Evolutionary conservation across 1,140 invertebrate species (phyloP), one percentile per base, ranked within the genome.

Genomic region (Asbolus verrucosus): DNA sequence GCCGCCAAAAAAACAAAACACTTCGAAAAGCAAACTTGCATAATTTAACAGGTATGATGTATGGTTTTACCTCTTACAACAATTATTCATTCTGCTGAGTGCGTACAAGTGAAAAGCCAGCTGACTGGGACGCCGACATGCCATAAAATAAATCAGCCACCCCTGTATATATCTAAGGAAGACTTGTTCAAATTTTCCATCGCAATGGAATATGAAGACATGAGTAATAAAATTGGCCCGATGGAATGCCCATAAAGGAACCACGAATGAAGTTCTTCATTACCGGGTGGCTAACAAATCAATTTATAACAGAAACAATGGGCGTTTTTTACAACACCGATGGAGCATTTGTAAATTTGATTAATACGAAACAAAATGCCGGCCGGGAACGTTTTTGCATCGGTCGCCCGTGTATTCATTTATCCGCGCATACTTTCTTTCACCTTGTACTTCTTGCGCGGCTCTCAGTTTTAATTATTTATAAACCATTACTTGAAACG

Each of bases 371-470:
- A 54, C 46, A 54, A 54, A 27, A 54, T 54, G 21, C 46, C 46
- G 46, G 11, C 24, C 19, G 21, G 6, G 46, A n/a, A 6, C 46
- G 46, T 54, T 54, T 54, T 54, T 54, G 21, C 46, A 54, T 54
- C 27, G 18, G 46, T 27, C 11, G n/a, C 24, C 13, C 19, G 3
- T 54, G 46, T 54, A 54, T 27, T 27, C 46, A 54, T 54, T 54
- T 54, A 54, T 54, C 46, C 27, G 46, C 46, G 46, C 46, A 54
- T 54, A 54, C 46, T 54, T 54, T 54, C 46, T 54, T 54, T 54
- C 46, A 54, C 46, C 46, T 54, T 54, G 46, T 54, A 54, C 27
- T 54, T 54, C 46, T 54, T 54, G n/a, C 21, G 46, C 14, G n/a
- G n/a, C 6, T 6, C 33, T 36, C 33, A 54, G 24, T 21, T 54